Evolutionary conservation across 1,140 invertebrate genomes (phyloP).

Genomic region (Lepidurus arcticus): DNA sequence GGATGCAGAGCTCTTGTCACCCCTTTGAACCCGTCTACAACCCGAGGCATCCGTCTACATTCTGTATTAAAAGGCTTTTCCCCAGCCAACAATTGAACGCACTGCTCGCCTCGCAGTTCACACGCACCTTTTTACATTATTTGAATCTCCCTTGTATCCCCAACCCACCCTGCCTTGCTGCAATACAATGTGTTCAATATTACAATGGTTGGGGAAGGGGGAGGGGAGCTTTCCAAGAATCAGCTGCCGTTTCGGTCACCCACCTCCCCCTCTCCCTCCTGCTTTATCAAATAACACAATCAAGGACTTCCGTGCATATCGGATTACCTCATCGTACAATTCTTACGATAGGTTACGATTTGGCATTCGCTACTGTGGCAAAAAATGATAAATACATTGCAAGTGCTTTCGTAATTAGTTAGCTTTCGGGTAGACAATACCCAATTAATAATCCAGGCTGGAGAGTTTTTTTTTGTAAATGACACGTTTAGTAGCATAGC

Average conservation of each 20-base stretch:
- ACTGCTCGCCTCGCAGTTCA: slow-evolving; percentile 5
- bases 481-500: background rate
- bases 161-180: background rate
- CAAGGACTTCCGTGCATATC: background rate
- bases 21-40: background rate
- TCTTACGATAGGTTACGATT: background rate
- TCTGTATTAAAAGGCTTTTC: background rate
- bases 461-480: background rate
- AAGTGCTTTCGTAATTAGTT: no score
- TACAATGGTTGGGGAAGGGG: background rate
- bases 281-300: slow-evolving; percentile 22
- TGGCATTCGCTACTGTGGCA: background rate
- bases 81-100: background rate
- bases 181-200: background rate
- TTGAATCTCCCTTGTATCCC: background rate
- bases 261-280: background rate
- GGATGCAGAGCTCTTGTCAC: background rate
- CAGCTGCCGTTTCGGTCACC: background rate
- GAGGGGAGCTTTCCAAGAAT: background rate
- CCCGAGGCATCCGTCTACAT: background rate
- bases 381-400: background rate
- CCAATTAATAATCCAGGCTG: no score
- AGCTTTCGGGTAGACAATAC: no score
- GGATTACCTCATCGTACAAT: background rate
- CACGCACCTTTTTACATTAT: background rate